Evolutionary conservation across 2,113 vertebrate genomes (phyloP).

Genomic region (Theristicus caerulescens): DNA sequence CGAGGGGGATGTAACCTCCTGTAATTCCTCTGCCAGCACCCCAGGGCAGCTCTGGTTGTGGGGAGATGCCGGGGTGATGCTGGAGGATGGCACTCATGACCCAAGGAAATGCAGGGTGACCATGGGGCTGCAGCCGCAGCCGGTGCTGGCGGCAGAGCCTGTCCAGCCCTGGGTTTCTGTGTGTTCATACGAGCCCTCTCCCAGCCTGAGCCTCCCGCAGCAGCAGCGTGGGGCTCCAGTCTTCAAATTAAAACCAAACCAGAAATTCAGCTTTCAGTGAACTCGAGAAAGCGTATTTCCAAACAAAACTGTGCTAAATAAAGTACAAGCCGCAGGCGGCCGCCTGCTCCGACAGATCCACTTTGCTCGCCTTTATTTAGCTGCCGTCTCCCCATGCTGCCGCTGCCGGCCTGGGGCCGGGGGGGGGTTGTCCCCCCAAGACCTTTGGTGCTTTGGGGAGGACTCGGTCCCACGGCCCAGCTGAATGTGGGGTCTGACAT

Average conservation of each 20-base stretch:
- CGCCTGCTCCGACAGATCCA: conserved; percentile 16
- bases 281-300: conserved; percentile 17
- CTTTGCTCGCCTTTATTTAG: conserved; percentile 39
- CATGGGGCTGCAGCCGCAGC: neutral
- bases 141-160: fast-evolving
- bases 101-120: neutral
- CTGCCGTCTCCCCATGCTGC: neutral
- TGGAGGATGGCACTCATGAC: neutral
- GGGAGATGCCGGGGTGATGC: neutral
- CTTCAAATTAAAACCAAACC: conserved; percentile 16
- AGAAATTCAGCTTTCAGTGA: conserved; percentile 9
- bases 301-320: conserved; percentile 61
- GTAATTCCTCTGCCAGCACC: too few relatives aligned
- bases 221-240: neutral
- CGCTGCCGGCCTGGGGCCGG: neutral
- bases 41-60: neutral
- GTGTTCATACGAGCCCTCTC: neutral
- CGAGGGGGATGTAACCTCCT: neutral
- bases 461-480: fast-evolving
- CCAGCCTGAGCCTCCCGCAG: neutral
- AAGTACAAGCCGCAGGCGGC: conserved; percentile 36
- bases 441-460: neutral
- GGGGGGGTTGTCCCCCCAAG: neutral
- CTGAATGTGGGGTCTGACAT: neutral
- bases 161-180: neutral